Evolutionary conservation across 37 sponge, comb jelly and placozoan genomes (phyloP).

Genomic region (Halichondria panicea): DNA sequence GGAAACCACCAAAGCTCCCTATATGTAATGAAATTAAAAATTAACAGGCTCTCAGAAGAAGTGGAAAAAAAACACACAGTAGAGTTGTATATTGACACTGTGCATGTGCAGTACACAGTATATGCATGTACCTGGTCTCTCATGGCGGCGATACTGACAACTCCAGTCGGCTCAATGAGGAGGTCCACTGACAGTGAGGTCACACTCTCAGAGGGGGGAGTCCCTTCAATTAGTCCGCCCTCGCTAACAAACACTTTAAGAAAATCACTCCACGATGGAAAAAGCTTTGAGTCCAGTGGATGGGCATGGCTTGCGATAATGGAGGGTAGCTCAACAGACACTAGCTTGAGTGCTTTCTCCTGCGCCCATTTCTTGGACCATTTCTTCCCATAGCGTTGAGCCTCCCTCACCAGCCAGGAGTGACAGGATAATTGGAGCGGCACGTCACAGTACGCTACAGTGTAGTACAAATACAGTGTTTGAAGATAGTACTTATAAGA

Average conservation of each 20-base stretch:
- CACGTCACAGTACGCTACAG: constrained; percentile 92
- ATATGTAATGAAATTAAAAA: no score
- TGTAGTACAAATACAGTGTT: neutral
- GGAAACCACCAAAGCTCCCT: no score
- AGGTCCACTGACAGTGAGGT: constrained; percentile 86
- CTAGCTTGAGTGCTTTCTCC: constrained; percentile 37
- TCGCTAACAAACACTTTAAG: constrained; percentile 23
- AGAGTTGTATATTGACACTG: no score
- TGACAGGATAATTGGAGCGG: constrained; percentile 71
- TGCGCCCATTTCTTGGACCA: constrained; percentile 89
- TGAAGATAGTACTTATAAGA: neutral
- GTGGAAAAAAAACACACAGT: no score
- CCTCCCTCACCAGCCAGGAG: constrained; percentile 80
- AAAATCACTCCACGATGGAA: constrained; percentile 44
- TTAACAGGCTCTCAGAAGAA: no score
- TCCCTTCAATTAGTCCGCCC: constrained; percentile 89
- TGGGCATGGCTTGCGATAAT: constrained; percentile 27
- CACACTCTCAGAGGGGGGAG: constrained; percentile 83
- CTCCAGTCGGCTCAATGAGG: constrained; percentile 81
- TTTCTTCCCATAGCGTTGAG: constrained; percentile 78
- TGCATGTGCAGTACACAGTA: neutral
- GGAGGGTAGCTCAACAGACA: constrained; percentile 44
- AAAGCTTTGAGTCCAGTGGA: constrained; percentile 35
- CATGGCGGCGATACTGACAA: constrained; percentile 55
- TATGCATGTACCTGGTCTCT: constrained; percentile 72